These are phyloP conservation scores for Entomobrya multifasciata DNA, from an alignment of 2,888 invertebrate species.

Conservation along the genomic window DNA sequence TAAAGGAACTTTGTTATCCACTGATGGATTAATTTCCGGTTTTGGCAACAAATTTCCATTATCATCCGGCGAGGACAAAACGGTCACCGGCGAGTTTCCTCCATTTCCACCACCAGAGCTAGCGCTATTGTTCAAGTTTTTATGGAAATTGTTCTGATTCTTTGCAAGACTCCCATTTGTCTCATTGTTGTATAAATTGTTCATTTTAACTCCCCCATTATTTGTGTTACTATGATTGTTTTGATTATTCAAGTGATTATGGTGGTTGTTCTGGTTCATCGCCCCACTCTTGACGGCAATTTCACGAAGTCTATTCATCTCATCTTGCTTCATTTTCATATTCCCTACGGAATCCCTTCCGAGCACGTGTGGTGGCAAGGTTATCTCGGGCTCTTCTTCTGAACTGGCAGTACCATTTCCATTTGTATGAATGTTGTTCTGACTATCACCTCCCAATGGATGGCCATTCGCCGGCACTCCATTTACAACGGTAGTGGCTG, in stretches of 20 bases:
- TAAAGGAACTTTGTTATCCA: constrained; percentile 77
- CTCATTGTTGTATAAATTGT: constrained; percentile 46
- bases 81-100: constrained; percentile 40
- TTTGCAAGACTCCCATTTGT: constrained; percentile 31
- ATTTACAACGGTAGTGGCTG: constrained; percentile 12
- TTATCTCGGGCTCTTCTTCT: constrained; percentile 71
- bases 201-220: constrained; percentile 60
- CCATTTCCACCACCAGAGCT: neutral
- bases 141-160: constrained; percentile 56
- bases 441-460: constrained; percentile 1
- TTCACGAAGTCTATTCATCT: constrained; percentile 75
- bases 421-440: constrained; percentile 18
- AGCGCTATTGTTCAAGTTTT: constrained; percentile 57
- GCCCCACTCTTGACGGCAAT: constrained; percentile 75
- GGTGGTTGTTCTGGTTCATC: constrained; percentile 46
- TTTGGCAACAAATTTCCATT: constrained; percentile 73
- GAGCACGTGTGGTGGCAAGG: constrained; percentile 68
- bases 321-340: constrained; percentile 74
- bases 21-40: constrained; percentile 76
- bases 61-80: constrained; percentile 59
- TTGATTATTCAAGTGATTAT: constrained; percentile 57
- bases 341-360: constrained; percentile 76
- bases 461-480: constrained; percentile 44
- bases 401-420: constrained; percentile 65
- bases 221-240: constrained; percentile 36